Percentiles rank a stretch among this genome's conserved stretches.
These are phyloP conservation scores for Phoenoteleia sp. DNA, from an alignment of 2,888 invertebrate species.

Conservation along the genomic window DNA sequence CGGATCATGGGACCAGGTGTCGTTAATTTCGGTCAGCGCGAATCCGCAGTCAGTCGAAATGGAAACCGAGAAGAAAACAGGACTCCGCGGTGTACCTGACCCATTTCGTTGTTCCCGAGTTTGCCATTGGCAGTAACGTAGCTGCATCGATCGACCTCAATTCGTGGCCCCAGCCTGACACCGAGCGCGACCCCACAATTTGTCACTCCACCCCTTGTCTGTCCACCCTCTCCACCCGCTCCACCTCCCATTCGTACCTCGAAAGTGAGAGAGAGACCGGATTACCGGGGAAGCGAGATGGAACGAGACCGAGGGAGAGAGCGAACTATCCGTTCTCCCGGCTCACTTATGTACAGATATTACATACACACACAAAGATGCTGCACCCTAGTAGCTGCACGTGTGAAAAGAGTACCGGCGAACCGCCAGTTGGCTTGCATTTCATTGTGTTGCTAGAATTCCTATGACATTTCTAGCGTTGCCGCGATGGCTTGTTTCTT, in stretches of 20 bases:
- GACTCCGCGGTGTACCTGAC: slow-evolving; percentile 82
- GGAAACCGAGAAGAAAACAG: slow-evolving; percentile 69
- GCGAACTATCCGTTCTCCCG: slow-evolving; percentile 38
- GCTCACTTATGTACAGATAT: slow-evolving; percentile 48
- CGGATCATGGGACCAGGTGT: slow-evolving; percentile 1
- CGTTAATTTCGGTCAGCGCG: slow-evolving; percentile 43
- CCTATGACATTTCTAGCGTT: slow-evolving; percentile 57
- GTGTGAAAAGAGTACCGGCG: slow-evolving; percentile 64
- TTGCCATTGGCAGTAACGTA: slow-evolving; percentile 79
- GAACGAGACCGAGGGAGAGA: slow-evolving; percentile 20
- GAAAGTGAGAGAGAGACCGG: neutral
- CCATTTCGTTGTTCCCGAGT: slow-evolving; percentile 81
- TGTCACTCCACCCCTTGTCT: slow-evolving; percentile 77
- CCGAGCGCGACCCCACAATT: slow-evolving; percentile 77
- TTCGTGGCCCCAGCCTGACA: slow-evolving; percentile 82
- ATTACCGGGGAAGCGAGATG: neutral
- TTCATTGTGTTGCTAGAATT: slow-evolving; percentile 53
- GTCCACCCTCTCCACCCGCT: slow-evolving; percentile 71
- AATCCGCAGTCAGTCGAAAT: slow-evolving; percentile 44
- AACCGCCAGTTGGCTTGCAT: slow-evolving; percentile 63
- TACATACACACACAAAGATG: slow-evolving; percentile 8
- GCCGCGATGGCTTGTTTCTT: slow-evolving; percentile 31
- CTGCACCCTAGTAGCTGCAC: slow-evolving; percentile 50
- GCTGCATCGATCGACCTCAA: slow-evolving; percentile 86
- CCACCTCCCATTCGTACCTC: slow-evolving; percentile 35